Base-by-base conservation (phyloP, 2,113 vertebrate genomes). In the Sitta europaea region DNA sequence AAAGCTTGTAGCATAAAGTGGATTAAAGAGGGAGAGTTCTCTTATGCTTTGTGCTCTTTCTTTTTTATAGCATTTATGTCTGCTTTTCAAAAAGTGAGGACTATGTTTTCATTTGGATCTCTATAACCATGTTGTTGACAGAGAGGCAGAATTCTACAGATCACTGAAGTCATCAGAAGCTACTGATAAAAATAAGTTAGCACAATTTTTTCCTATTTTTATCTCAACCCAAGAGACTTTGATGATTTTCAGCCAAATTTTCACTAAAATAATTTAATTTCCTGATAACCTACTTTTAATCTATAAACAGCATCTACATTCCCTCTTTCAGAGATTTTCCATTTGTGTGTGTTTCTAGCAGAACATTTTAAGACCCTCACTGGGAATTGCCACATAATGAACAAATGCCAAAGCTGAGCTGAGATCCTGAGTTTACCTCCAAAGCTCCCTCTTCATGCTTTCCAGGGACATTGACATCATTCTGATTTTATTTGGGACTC, bases 341-440 rank as follows among this genome's bases (percentile, higher is more conserved):
- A 71, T 84, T 77, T 67, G 24, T 48, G 22, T 55, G 0, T 63
- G 67, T 80, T 96, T 93, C 96, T 0, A 0, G 53, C 57, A 90
- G 75, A 92, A 80, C 28, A 14, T 4, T 86, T 28, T 19, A 43
- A 59, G 47, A 63, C 4, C 25, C 63, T 79, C 82, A 3, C 11
- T 67, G 95, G 88, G 94, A 93, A 59, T 92, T 86, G 55, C 35
- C 59, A 90, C 51, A 59, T 92, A 93, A 95, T 93, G 91, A 92
- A 62, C 74, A 90, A 95, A 82, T 47, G 74, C 17, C 67, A 90
- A 83, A 79, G 59, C 59, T 73, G 83, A 95, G 72, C 88, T 91
- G 68, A 74, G 45, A 53, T 71, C 38, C 47, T 67, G 67, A 86
- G 9, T 58, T 91, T 83, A 55, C 51, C 40, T 92, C 51, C 47